Evolutionary conservation across 2,113 vertebrate genomes (phyloP), one percentile per base, ranked within the genome.

Genomic region (Gavia stellata): DNA sequence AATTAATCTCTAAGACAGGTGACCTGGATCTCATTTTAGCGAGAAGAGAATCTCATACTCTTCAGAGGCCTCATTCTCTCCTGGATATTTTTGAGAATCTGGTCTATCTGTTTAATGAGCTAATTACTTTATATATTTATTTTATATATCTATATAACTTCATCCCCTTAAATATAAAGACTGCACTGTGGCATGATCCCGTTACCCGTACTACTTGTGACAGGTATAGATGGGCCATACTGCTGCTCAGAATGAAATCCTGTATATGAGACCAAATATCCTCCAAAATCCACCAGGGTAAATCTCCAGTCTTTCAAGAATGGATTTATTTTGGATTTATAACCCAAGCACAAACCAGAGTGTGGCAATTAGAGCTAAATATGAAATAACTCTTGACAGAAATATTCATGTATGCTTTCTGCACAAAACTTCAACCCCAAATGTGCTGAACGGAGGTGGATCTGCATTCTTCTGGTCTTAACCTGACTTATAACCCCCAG

Each of bases 1-100:
- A 96, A 83, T 95, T 97, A 96, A 40, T 34, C 90, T 58, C 11
- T n/a, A 72, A 36, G 53, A 74, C 55, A 83, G 66, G 61, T 90
- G 68, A 90, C 87, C 40, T 88, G 84, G 42, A 95, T 95, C 28
- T 85, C 45, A 71, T 84, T 84, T 91, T 82, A 95, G 47, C 42
- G 40, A 86, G n/a, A 45, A 66, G 38, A 94, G 25, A 20, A 77
- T 55, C 34, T 90, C 38, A 38, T 65, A 84, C 17, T 9, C 29
- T 85, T 84, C 50, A 62, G 26, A 52, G 33, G 28, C 24, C 38
- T 80, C 75, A 56, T 68, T 15, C 5, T 73, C 29, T 77, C 26
- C 31, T 66, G 44, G 56, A 45, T 81, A n/a, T 59, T 92, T 90
- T 61, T 81, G 33, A 84, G 24, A 44, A 31, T 92, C 42, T 59